Conservation (phyloP, 2,797 vertebrate species). For the Cottoperca gobio region DNA sequence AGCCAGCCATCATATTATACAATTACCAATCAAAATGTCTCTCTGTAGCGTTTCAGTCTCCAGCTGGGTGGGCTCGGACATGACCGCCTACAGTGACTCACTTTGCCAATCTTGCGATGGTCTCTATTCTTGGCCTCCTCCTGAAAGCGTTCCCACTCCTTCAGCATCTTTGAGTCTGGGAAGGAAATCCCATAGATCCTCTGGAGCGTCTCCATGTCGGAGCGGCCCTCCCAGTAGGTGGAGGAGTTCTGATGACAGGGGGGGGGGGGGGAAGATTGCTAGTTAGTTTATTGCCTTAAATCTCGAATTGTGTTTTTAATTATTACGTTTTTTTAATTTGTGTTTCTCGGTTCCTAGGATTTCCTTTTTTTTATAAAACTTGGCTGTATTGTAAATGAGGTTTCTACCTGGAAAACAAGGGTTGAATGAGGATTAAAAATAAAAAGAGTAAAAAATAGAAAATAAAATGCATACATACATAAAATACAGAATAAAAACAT, state of each 20-base stretch:
- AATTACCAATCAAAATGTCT: slow-evolving; percentile 21
- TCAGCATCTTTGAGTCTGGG: slow-evolving; percentile 94
- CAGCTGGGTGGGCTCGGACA: slow-evolving; percentile 10
- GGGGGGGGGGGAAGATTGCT: neutral
- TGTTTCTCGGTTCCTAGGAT: too few relatives aligned
- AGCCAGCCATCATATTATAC: slow-evolving; percentile 10
- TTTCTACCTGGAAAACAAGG: too few relatives aligned
- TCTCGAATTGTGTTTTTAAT: too few relatives aligned
- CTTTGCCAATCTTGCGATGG: slow-evolving; percentile 96
- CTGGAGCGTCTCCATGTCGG: slow-evolving; percentile 94
- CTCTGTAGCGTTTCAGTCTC: slow-evolving; percentile 15
- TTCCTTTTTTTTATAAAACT: too few relatives aligned
- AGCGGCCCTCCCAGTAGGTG: slow-evolving; percentile 94
- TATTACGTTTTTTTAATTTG: neutral
- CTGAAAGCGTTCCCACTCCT: slow-evolving; percentile 93
- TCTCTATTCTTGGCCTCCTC: slow-evolving; percentile 93
- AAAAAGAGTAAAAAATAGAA: too few relatives aligned
- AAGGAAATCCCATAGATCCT: slow-evolving; percentile 96
- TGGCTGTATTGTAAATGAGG: too few relatives aligned
- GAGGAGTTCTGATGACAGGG: slow-evolving; percentile 89
- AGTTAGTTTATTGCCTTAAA: too few relatives aligned
- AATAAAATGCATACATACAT: too few relatives aligned
- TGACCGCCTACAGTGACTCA: slow-evolving; percentile 62
- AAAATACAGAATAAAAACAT: too few relatives aligned
- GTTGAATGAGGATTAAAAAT: too few relatives aligned